These are phyloP conservation scores for Pollimyrus isidori DNA, from an alignment of 2,113 vertebrate genomes.

Conservation along the genomic window DNA sequence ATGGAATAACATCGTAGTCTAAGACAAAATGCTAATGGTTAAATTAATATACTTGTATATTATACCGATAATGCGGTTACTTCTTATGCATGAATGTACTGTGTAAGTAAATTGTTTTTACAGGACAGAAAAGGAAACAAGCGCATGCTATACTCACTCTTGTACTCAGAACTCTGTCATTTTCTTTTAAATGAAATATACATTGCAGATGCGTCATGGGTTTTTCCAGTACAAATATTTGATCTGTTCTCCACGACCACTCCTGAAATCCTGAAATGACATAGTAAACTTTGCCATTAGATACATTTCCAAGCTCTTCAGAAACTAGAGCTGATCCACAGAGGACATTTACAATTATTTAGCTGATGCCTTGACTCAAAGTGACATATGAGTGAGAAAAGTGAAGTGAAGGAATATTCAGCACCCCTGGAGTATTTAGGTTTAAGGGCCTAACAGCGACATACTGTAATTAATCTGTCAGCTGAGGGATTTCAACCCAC, in stretches of 20 bases:
- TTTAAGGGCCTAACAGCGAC: not conserved
- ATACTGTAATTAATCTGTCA: not conserved
- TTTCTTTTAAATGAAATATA: conserved; percentile 54
- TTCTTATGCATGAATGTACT: not conserved
- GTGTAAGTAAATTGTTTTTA: not conserved
- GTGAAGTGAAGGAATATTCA: not conserved
- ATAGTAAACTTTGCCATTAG: not conserved
- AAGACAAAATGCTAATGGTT: not conserved
- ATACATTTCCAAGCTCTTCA: not conserved
- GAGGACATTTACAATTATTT: not conserved
- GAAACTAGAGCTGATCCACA: not conserved
- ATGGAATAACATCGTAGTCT: too few relatives aligned
- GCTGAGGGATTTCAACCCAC: not conserved
- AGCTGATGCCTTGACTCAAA: not conserved
- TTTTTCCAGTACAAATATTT: conserved; percentile 77
- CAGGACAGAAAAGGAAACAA: not conserved
- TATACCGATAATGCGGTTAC: not conserved
- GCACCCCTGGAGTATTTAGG: not conserved
- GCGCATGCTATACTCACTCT: conserved; percentile 65
- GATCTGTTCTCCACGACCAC: conserved; percentile 52
- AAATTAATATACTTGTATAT: not conserved
- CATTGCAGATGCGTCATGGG: conserved; percentile 71
- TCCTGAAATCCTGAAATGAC: conserved; percentile 19
- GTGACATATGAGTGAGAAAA: not conserved
- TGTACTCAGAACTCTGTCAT: conserved; percentile 68